Base-by-base conservation (phyloP, 2,888 invertebrate species). In the Eupithecia subfuscata region DNA sequence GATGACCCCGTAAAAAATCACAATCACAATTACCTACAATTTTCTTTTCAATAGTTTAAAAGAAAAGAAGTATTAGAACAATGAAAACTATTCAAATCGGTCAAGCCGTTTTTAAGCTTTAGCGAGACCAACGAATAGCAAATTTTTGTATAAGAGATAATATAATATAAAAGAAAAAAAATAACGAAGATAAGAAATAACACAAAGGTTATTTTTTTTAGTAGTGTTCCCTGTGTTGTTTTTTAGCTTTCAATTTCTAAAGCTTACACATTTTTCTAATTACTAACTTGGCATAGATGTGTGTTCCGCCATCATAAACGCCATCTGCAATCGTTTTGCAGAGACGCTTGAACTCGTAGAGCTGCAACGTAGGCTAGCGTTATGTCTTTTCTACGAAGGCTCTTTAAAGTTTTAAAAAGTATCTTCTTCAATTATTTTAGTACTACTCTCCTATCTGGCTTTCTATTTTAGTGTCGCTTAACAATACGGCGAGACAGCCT, bases 401-500 rank as follows among this genome's bases (percentile, higher is more conserved):
- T 60, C 6, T 60, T 60, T 22, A 56, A 22, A 8, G 11, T 12
- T 56, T 52, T 52, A 56, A 8, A 14, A 14, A 22, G 1, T 25
- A 25, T 14, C 25, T 22, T 22, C 11, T 9, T 11, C 52, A n/a
- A 30, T 30, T 9, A 52, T n/a, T 56, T 56, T 56, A 60, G 69
- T 63, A 70, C 45, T 12, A 14, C 11, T 12, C 14, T 40, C 12
- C 40, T 40, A n/a, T 40, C 37, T 37, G 7, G 11, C n/a, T 18
- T 68, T n/a, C 68, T 68, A 68, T 68, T 68, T 68, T 16, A 70
- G 60, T 70, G 25, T n/a, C 40, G 25, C 22, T 30, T 34, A 52
- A 56, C 60, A 43, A n/a, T 74, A 43, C 30, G 71, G 40, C 65
- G 45, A 74, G 71, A 69, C 68, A 64, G 71, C 74, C 78, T 79